These are phyloP conservation scores for Lanius collurio DNA, from an alignment of 2,113 vertebrate genomes.

Conservation along the genomic window DNA sequence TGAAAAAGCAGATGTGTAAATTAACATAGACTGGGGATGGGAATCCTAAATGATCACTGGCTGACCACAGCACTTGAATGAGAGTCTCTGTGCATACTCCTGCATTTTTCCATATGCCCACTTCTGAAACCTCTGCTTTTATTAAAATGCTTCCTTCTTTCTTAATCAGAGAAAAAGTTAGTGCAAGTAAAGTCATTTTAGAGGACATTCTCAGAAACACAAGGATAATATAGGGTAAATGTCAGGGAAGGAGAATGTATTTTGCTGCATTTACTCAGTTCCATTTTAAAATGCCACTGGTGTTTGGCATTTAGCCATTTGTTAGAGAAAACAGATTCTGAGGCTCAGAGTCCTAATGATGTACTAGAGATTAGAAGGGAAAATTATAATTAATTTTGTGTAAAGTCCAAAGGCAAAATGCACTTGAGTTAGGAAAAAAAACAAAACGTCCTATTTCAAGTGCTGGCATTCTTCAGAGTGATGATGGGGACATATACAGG, in stretches of 20 bases:
- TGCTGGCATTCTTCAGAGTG: conserved; percentile 32
- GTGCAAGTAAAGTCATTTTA: background rate
- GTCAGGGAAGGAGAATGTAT: background rate
- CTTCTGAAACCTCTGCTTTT: background rate
- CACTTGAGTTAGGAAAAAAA: background rate
- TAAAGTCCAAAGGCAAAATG: conserved; percentile 52
- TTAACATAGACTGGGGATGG: background rate
- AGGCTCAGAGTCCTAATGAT: conserved; percentile 43
- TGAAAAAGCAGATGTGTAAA: background rate
- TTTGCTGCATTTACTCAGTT: conserved; percentile 1
- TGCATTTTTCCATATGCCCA: background rate
- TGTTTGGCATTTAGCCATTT: conserved; percentile 49
- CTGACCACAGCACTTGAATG: background rate
- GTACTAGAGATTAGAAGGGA: conserved; percentile 41
- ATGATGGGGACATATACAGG: conserved; percentile 26
- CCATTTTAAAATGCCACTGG: conserved; percentile 51
- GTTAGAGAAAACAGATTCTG: conserved; percentile 52
- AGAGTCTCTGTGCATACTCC: background rate
- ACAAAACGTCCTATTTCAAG: conserved; percentile 10
- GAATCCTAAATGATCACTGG: background rate
- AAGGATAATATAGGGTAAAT: background rate
- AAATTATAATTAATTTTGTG: conserved; percentile 60
- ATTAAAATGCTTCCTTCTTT: background rate
- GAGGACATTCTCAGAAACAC: background rate
- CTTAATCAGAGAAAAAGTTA: background rate